Percentiles rank a stretch among this genome's conserved stretches.
Evolutionary conservation across 2,888 invertebrate genomes (phyloP).

Genomic region (Drosophila austrosaltans): DNA sequence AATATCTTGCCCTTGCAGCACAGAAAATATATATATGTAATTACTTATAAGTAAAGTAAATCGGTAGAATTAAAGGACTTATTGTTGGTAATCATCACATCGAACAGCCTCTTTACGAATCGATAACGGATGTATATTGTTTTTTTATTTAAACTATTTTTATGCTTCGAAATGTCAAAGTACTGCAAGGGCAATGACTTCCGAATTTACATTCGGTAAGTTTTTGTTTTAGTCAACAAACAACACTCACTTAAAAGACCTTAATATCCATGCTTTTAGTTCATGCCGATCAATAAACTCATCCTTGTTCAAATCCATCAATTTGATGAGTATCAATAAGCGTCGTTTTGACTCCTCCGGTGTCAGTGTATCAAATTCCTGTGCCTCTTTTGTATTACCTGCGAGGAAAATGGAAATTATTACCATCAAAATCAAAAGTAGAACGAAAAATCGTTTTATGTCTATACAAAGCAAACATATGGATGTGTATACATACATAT

Average conservation of each 20-base stretch:
- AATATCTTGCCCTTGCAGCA: constrained; percentile 46
- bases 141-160: neutral
- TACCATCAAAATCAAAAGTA: constrained; percentile 15
- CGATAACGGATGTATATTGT: neutral
- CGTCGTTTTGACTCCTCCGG: constrained; percentile 93
- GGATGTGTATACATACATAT: neutral
- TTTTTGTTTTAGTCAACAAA: constrained; percentile 68
- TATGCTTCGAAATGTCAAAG: neutral
- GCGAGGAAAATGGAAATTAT: constrained; percentile 8
- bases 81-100: too few relatives aligned
- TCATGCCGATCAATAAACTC: constrained; percentile 91
- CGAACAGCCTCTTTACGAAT: too few relatives aligned
- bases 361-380: constrained; percentile 94
- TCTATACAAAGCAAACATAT: neutral
- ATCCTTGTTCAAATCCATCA: constrained; percentile 95
- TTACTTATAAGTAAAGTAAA: too few relatives aligned
- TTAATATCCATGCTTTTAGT: constrained; percentile 95
- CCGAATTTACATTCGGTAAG: neutral
- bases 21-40: neutral
- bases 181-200: neutral
- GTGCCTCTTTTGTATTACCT: constrained; percentile 95
- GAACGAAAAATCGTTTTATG: constrained; percentile 5
- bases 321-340: constrained; percentile 89
- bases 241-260: constrained; percentile 91
- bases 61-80: too few relatives aligned